phyloP scores from a whole-genome alignment of 1,140 invertebrate species.

The Pantala flavescens region DNA sequence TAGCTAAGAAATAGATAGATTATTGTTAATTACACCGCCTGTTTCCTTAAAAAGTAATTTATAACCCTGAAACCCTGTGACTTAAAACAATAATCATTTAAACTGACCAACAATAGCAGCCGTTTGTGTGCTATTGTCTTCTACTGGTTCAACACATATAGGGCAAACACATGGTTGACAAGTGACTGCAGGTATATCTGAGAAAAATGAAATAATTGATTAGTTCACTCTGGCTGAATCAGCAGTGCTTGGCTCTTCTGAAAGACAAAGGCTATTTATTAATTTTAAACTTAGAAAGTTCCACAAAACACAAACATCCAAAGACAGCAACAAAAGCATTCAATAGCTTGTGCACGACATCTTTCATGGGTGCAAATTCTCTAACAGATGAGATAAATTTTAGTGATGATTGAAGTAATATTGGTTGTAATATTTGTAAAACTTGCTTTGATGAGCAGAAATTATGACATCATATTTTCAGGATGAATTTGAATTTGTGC shows the following conservation, averaged over 20 bases:
- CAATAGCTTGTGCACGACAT: constrained; percentile 9
- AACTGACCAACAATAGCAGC: background rate
- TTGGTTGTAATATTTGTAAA: background rate
- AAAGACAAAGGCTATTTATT: background rate
- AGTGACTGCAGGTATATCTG: constrained; percentile 20
- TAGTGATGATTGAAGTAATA: background rate
- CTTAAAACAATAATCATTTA: background rate
- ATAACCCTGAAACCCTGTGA: no score
- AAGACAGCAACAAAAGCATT: constrained; percentile 11
- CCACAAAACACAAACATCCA: constrained; percentile 9
- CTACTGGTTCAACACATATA: background rate
- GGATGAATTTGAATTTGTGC: background rate
- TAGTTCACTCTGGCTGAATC: background rate
- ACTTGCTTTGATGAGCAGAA: constrained; percentile 11
- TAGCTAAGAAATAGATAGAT: background rate
- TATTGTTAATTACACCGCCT: background rate
- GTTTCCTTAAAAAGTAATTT: background rate
- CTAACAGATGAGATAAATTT: background rate
- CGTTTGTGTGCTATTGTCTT: background rate
- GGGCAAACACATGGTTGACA: constrained; percentile 25
- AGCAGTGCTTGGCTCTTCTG: background rate
- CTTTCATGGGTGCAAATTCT: background rate
- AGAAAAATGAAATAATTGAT: constrained; percentile 11
- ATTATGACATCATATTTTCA: background rate
- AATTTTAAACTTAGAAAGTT: background rate